Percentiles rank a stretch among this genome's conserved stretches.
Conservation (phyloP, 92 coral and sea anemone species). For the Zoanthus sansibaricus region DNA sequence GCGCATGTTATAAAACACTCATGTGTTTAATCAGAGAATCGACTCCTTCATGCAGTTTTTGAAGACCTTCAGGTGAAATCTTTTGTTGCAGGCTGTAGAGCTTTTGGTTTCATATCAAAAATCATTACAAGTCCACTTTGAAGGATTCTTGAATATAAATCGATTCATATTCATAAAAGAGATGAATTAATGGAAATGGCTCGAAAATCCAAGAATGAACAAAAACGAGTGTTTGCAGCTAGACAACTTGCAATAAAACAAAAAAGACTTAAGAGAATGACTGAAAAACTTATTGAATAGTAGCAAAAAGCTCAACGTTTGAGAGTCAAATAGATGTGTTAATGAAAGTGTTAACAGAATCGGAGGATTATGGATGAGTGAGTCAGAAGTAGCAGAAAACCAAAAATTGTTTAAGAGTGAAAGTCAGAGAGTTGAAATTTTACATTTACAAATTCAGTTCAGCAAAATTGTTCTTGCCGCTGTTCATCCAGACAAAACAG, state of each 20-base stretch:
- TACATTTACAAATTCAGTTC: conserved; percentile 13
- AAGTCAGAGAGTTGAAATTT: not conserved
- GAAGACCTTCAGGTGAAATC: conserved; percentile 44
- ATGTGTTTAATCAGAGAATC: conserved; percentile 53
- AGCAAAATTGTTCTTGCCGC: not conserved
- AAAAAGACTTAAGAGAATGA: conserved; percentile 14
- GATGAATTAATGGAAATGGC: conserved; percentile 44
- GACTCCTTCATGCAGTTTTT: conserved; percentile 47
- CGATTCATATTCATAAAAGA: conserved; percentile 40
- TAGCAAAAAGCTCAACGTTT: not conserved
- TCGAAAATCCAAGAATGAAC: not conserved
- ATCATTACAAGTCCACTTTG: conserved; percentile 51
- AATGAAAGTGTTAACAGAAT: too few relatives aligned
- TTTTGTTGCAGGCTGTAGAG: conserved; percentile 37
- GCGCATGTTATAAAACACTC: too few relatives aligned
- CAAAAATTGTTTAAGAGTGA: too few relatives aligned
- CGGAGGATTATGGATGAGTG: too few relatives aligned
- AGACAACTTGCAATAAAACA: conserved; percentile 24
- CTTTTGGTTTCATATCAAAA: conserved; percentile 46
- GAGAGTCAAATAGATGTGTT: not conserved
- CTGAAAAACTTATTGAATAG: not conserved
- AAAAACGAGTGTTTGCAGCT: conserved; percentile 2
- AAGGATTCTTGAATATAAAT: conserved; percentile 43
- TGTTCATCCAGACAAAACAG: not conserved
- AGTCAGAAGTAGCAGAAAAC: too few relatives aligned